Evolutionary conservation across 2,888 invertebrate genomes (phyloP).

Genomic region (Argyresthia goedartella): DNA sequence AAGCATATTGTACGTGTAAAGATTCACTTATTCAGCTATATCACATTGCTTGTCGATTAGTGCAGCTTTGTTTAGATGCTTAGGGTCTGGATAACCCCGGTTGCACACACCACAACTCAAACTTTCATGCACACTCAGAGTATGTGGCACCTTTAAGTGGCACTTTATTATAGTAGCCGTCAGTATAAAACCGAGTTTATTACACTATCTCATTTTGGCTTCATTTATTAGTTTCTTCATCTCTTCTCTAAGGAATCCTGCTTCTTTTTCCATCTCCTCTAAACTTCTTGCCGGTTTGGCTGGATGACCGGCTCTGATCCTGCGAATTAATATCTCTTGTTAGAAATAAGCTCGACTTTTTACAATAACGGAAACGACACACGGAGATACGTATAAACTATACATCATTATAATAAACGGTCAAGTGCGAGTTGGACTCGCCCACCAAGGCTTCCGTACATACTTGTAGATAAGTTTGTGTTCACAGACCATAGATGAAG

Average conservation of each 20-base stretch:
- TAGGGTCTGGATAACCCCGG: no score
- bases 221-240: conserved; percentile 17
- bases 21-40: no score
- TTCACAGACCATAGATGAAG: neutral
- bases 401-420: neutral
- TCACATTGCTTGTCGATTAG: no score
- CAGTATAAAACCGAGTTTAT: no score
- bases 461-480: neutral
- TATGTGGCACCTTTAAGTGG: no score
- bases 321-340: conserved; percentile 11
- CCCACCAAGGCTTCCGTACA: no score
- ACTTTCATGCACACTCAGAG: no score
- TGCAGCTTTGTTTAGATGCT: no score
- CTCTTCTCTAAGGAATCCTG: conserved; percentile 45
- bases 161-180: no score
- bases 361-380: conserved; percentile 1
- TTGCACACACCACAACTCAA: no score
- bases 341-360: no score
- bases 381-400: neutral
- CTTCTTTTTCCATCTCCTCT: conserved; percentile 76
- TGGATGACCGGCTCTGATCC: conserved; percentile 47
- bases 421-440: neutral
- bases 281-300: conserved; percentile 54
- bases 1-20: no score
- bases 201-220: neutral